Conservation (phyloP, 2,113 vertebrate species). For the Carlito syrichta region DNA sequence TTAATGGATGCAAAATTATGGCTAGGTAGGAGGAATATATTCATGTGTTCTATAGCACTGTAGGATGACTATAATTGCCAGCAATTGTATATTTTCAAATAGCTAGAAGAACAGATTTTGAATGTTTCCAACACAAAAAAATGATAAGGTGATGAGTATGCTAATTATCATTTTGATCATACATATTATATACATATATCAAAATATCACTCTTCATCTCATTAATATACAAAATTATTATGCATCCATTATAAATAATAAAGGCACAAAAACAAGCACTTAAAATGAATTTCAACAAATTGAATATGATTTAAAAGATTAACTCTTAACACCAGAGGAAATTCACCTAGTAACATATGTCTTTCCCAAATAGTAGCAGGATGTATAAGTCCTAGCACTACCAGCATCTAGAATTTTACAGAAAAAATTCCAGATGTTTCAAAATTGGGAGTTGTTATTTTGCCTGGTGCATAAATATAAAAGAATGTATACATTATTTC, state of each 20-base stretch:
- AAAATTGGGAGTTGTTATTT: background rate
- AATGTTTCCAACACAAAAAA: background rate
- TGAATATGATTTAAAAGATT: constrained; percentile 6
- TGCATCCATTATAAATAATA: background rate
- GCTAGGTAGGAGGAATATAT: background rate
- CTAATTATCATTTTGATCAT: background rate
- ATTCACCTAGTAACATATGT: background rate
- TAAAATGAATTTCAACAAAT: background rate
- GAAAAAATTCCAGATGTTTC: background rate
- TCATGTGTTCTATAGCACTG: background rate
- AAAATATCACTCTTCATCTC: background rate
- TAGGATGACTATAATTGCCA: background rate
- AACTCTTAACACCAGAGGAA: background rate
- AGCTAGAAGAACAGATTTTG: background rate
- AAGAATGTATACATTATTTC: background rate
- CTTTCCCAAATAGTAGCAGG: background rate
- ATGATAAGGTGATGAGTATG: background rate
- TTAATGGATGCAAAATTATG: background rate
- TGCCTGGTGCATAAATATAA: background rate
- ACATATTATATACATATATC: background rate
- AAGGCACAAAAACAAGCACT: background rate
- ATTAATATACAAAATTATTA: background rate
- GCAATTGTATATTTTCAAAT: background rate
- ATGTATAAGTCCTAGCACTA: background rate
- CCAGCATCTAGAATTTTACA: background rate